These are phyloP conservation scores for Druceiella hillmani DNA, from an alignment of 2,888 invertebrate species.

Conservation along the genomic window DNA sequence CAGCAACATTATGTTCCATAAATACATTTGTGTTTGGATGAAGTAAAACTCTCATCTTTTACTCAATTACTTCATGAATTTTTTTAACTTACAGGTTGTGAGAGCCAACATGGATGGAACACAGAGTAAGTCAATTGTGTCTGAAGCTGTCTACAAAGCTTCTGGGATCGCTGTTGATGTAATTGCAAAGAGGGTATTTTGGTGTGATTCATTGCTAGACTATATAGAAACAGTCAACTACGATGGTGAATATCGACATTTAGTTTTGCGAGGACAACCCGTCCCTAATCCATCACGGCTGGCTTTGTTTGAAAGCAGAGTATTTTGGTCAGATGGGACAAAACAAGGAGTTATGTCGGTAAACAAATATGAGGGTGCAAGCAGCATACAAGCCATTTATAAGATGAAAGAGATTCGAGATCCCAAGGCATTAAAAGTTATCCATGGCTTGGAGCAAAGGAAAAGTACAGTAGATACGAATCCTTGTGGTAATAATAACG, in stretches of 20 bases:
- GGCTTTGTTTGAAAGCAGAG: conserved; percentile 77
- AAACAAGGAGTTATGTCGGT: conserved; percentile 86
- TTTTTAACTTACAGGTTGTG: conserved; percentile 47
- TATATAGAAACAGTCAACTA: conserved; percentile 96
- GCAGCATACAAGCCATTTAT: conserved; percentile 73
- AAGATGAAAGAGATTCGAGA: conserved; percentile 75
- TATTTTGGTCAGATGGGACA: conserved; percentile 89
- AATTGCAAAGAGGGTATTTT: conserved; percentile 85
- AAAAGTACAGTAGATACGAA: conserved; percentile 66
- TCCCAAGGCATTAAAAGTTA: conserved; percentile 77
- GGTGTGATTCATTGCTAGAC: conserved; percentile 94
- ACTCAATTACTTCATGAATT: too few species aligned
- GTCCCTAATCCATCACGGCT: conserved; percentile 83
- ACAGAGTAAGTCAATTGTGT: conserved; percentile 73
- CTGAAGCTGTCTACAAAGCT: conserved; percentile 91
- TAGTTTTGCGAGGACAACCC: conserved; percentile 74
- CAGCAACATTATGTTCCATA: neutral
- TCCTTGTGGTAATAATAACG: conserved; percentile 84
- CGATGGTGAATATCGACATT: conserved; percentile 74
- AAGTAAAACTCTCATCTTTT: too few species aligned
- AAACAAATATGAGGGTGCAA: conserved; percentile 76
- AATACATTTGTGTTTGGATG: too few species aligned
- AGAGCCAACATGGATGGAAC: conserved; percentile 95
- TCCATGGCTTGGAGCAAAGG: conserved; percentile 76
- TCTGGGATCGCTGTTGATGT: conserved; percentile 89